These are phyloP conservation scores for Gortyna flavago DNA, from an alignment of 2,888 invertebrate genomes.

Conservation along the genomic window DNA sequence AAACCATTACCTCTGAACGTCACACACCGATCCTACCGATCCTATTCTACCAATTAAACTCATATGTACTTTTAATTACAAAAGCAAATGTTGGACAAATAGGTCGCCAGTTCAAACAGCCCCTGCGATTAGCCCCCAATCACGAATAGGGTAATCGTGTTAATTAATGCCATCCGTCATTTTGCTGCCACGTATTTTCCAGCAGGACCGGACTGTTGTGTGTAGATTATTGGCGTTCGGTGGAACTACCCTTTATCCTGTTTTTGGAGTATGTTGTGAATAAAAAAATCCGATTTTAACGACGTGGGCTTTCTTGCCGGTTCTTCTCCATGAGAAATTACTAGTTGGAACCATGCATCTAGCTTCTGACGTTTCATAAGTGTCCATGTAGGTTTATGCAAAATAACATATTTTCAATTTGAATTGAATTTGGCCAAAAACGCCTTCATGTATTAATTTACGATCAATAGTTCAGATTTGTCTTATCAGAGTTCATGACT, in stretches of 20 bases:
- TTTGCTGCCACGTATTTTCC: conserved; percentile 71
- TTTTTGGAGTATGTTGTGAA: background rate
- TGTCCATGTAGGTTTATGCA: background rate
- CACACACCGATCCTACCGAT: conserved; percentile 28
- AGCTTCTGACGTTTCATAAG: background rate
- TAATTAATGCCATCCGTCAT: conserved; percentile 84
- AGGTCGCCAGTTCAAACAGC: conserved; percentile 80
- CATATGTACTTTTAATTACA: conserved; percentile 82
- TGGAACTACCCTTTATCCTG: conserved; percentile 24
- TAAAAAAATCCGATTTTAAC: background rate
- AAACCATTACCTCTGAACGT: conserved; percentile 17
- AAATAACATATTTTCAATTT: background rate
- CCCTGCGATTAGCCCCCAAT: conserved; percentile 82
- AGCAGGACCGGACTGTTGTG: conserved; percentile 46
- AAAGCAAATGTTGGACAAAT: conserved; percentile 81
- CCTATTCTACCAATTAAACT: conserved; percentile 66
- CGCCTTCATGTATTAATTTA: too few species aligned
- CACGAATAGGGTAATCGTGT: conserved; percentile 83
- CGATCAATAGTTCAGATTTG: background rate
- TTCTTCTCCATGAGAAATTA: too few species aligned
- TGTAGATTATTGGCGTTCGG: conserved; percentile 38
- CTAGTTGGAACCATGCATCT: background rate
- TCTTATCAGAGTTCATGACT: background rate
- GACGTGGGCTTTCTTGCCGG: too few species aligned
- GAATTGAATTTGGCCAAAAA: too few species aligned